Base-by-base conservation (phyloP, 2,888 invertebrate species). In the Erebia aethiops region DNA sequence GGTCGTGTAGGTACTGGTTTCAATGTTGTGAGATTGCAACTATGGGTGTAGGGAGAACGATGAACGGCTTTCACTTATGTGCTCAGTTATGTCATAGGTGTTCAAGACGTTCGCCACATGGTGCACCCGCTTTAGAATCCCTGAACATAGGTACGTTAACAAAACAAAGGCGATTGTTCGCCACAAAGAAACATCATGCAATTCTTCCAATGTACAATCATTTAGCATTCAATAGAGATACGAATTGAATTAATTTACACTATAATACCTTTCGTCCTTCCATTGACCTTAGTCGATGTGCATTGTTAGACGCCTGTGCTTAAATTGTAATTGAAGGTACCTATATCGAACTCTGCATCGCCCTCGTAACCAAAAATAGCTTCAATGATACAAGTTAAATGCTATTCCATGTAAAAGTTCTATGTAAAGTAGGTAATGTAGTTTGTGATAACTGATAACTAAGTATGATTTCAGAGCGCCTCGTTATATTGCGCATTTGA, bases 101-200 rank as follows among this genome's bases (percentile, higher is more conserved):
- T 9, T 18, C 61, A 46, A 18, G 13, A 13, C 46, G 16, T 13
- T 43, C 18, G 18, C 46, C 61, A 18, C 46, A 13, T 46, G 18
- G 18, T 46, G 18, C 61, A 46, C 11, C 21, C 4, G 46, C 57
- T 58, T 41, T 41, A 35, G 16, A 2, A 46, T 62, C 10, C 62
- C 49, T 62, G 62, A 62, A 62, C 62, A 62, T 49, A 62, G 13
- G 46, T 46, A 46, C 46, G 35, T 61, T 62, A 21, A 62, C 49
- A 49, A 46, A 41, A 49, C 13, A 46, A 62, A 21, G 62, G 62
- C 62, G 61, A 61, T 49, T 62, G 1, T 11, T 21, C 62, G 62
- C 62, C 62, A 62, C 18, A 62, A 18, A 62, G 13, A 62, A 57
- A 16, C n/a, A n/a, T 18, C 46, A 62, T 62, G 62, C 62, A 62